phyloP scores from a whole-genome alignment of 1,140 invertebrate genomes.

The Saccostrea cuccullata region DNA sequence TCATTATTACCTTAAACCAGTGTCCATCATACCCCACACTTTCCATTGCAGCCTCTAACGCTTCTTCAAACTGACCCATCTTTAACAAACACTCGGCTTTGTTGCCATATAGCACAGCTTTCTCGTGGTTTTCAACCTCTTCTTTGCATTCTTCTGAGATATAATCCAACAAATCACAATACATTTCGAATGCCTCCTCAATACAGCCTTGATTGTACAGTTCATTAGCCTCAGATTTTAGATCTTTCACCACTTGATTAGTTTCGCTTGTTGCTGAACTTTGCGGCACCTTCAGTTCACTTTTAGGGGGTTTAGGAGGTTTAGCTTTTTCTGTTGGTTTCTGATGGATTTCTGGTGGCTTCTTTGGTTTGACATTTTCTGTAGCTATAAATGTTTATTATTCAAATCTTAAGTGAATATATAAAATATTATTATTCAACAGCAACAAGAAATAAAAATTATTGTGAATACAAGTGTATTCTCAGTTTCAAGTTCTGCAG shows the following conservation, averaged over 20 bases:
- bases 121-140: constrained; percentile 78
- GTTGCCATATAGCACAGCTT: constrained; percentile 94
- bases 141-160: constrained; percentile 51
- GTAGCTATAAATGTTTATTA: not conserved
- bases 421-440: too few relatives aligned
- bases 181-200: constrained; percentile 80
- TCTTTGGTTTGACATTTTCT: constrained; percentile 14
- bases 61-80: constrained; percentile 84
- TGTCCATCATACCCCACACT: constrained; percentile 88
- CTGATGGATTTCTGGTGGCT: not conserved
- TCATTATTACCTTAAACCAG: constrained; percentile 87
- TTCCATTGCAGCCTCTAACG: constrained; percentile 90
- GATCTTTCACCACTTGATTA: constrained; percentile 40
- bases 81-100: constrained; percentile 92
- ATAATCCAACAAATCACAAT: not conserved
- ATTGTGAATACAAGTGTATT: too few relatives aligned
- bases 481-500: too few relatives aligned
- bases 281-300: not conserved
- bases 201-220: constrained; percentile 87
- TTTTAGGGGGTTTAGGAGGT: not conserved
- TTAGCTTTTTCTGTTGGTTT: not conserved
- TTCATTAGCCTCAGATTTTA: constrained; percentile 86
- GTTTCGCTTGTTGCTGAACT: not conserved
- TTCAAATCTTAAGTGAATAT: not conserved
- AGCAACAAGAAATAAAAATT: too few relatives aligned